Base-by-base conservation (phyloP, 1,140 invertebrate species). In the Heliconius himera region DNA sequence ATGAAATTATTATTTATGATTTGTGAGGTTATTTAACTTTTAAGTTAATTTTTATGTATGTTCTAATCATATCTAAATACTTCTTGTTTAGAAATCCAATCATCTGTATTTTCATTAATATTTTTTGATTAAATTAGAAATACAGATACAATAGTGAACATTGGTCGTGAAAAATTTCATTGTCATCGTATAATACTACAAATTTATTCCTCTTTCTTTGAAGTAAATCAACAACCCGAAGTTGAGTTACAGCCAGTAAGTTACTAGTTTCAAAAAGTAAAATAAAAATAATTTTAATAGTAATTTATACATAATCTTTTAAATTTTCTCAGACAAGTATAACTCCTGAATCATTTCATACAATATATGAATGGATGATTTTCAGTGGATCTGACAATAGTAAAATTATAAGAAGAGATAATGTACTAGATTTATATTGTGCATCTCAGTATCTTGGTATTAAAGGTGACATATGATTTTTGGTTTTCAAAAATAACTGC, bases 331-430 rank as follows among this genome's bases (percentile, higher is more conserved):
- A 96, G 95, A 91, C 87, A 79, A 95, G 86, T 74, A 95, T 97
- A 2, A 95, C 95, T 16, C 94, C 95, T 2, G 90, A 93, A 83
- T 96, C 96, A 1, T 97, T 97, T 85, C 95, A 95, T 22, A 95
- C 96, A 56, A 96, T 97, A 81, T 97, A 97, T 88, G 96, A 97
- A 78, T 97, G 97, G 97, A 97, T 97, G 96, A 96, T 96, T 81
- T 95, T 95, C 70, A 93, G 95, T 18, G 94, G 91, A 5, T 93
- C 88, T 33, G 95, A 96, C 20, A 96, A 95, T 73, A 96, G 95
- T 79, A 95, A 95, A 60, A 85, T 96, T 2, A 86, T 97, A 3
- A 95, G 95, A 73, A 95, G 96, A 77, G 95, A 97, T 72, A 96
- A 96, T 84, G 96, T 97, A 73, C 88, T 97, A 51, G 96, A 97